Evolutionary conservation across 92 coral and sea anemone genomes (phyloP).

Genomic region (Epizoanthus stellaris): DNA sequence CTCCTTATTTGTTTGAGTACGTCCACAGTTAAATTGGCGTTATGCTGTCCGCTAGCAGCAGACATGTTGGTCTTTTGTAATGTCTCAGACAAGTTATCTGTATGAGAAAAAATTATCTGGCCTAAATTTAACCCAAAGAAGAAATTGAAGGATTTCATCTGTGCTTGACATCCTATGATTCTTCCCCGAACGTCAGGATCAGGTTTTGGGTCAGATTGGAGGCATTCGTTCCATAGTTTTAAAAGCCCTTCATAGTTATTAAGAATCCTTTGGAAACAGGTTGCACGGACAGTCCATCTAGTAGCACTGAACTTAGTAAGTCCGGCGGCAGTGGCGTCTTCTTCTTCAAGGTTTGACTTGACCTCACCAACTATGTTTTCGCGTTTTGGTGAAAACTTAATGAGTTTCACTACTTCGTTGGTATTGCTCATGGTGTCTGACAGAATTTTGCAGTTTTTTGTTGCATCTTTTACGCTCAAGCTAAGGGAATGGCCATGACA

Average conservation of each 20-base stretch:
- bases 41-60: no score
- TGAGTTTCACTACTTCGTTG: conserved; percentile 61
- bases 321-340: conserved; percentile 48
- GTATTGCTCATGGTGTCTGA: conserved; percentile 64
- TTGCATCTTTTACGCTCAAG: conserved; percentile 60
- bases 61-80: no score
- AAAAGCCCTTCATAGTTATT: conserved; percentile 50
- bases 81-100: not conserved
- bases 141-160: conserved; percentile 64
- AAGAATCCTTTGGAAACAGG: conserved; percentile 43
- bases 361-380: conserved; percentile 54
- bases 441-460: conserved; percentile 55
- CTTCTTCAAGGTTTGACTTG: conserved; percentile 55
- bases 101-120: no score
- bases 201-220: conserved; percentile 53
- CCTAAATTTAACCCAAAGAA: conserved; percentile 54
- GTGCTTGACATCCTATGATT: conserved; percentile 64
- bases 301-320: conserved; percentile 47
- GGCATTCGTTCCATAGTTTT: conserved; percentile 54
- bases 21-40: no score
- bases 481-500: conserved; percentile 63
- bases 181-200: conserved; percentile 62
- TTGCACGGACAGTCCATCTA: conserved; percentile 46
- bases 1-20: no score
- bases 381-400: conserved; percentile 64